phyloP scores from a whole-genome alignment of 2,797 vertebrate species.

The Spinus olivaceus region DNA sequence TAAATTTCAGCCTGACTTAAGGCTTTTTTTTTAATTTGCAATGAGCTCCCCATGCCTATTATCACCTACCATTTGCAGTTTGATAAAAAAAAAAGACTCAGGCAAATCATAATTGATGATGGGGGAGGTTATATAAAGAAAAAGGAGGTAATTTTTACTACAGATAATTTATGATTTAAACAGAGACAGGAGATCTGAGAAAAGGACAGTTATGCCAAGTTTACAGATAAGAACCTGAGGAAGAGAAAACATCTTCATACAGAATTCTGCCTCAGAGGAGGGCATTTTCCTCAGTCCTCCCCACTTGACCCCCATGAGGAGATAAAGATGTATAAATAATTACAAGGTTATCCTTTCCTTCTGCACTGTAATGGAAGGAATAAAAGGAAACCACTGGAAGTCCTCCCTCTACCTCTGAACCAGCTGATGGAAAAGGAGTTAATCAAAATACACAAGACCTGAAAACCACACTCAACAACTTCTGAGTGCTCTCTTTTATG shows the following conservation, averaged over 20 bases:
- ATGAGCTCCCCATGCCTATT: not conserved
- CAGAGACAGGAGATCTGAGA: not conserved
- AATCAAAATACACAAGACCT: not conserved
- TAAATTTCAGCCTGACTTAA: not conserved
- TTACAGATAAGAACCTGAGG: not conserved
- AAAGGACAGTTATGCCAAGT: not conserved
- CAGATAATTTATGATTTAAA: not conserved
- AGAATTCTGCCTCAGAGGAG: not conserved
- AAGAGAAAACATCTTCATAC: not conserved
- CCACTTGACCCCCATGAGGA: accelerated
- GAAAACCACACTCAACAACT: not conserved
- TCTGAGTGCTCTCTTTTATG: not conserved
- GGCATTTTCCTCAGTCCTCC: not conserved
- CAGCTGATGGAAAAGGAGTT: not conserved
- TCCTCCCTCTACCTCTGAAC: not conserved
- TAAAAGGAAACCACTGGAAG: not conserved
- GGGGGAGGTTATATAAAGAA: not conserved
- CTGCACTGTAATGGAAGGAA: not conserved
- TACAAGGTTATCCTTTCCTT: not conserved
- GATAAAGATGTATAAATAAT: not conserved
- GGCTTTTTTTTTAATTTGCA: not conserved
- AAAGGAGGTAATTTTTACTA: not conserved
- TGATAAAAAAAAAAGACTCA: not conserved
- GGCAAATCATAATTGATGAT: not conserved
- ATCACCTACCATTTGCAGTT: not conserved